Conservation (phyloP, 2,113 vertebrate species). For the Phoxinus phoxinus region DNA sequence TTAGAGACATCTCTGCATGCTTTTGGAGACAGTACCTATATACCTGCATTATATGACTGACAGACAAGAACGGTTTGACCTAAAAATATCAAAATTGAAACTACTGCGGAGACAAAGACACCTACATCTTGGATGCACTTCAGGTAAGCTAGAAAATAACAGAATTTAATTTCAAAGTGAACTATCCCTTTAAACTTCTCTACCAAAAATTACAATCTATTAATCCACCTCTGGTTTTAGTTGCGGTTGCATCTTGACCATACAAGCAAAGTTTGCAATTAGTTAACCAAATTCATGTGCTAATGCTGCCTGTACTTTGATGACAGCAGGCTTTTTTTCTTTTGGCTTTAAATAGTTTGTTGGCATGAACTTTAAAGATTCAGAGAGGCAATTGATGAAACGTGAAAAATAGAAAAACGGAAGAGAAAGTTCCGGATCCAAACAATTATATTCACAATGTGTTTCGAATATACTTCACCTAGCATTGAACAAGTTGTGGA, state of each 20-base stretch:
- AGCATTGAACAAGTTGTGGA: not conserved
- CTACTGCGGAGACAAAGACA: too few relatives aligned
- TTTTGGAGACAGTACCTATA: too few relatives aligned
- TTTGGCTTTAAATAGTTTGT: not conserved
- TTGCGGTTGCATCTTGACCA: not conserved
- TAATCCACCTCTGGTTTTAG: not conserved
- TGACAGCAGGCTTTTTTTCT: too few relatives aligned
- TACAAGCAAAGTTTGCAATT: not conserved
- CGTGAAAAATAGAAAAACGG: too few relatives aligned
- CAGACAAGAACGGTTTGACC: too few relatives aligned
- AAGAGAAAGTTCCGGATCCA: not conserved
- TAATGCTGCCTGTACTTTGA: not conserved
- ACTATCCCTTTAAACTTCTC: too few relatives aligned
- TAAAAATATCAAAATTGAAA: too few relatives aligned
- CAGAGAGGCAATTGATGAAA: not conserved
- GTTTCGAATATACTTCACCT: not conserved
- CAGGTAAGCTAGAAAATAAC: too few relatives aligned
- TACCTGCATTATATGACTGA: too few relatives aligned
- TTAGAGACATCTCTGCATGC: too few relatives aligned
- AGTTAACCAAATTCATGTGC: not conserved
- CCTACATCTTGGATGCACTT: too few relatives aligned
- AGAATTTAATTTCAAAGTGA: too few relatives aligned
- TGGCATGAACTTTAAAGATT: not conserved
- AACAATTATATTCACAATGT: not conserved
- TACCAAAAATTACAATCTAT: not conserved